Conservation (phyloP, 2,113 vertebrate genomes). For the Labeo rohita region DNA sequence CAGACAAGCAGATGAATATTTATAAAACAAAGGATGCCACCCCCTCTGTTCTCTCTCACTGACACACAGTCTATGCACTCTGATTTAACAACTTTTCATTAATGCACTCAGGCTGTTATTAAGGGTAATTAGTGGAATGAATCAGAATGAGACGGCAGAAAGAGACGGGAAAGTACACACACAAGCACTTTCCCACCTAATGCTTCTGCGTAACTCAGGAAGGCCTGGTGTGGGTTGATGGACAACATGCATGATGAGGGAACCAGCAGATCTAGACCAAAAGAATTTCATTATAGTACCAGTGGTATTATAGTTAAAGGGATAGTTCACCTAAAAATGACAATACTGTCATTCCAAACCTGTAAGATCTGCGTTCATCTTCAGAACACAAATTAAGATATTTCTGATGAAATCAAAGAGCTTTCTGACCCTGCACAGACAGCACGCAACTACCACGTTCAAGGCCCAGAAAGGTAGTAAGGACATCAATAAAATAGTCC, state of each 20-base stretch:
- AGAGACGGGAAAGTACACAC: constrained; percentile 33
- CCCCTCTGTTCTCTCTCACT: constrained; percentile 33
- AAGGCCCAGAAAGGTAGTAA: too few species aligned
- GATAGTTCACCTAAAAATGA: too few species aligned
- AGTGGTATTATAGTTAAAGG: not conserved
- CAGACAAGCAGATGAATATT: constrained; percentile 50
- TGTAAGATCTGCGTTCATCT: too few species aligned
- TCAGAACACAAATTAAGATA: too few species aligned
- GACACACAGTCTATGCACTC: constrained; percentile 7
- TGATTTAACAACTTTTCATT: constrained; percentile 47
- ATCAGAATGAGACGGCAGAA: constrained; percentile 54
- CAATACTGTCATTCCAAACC: too few species aligned
- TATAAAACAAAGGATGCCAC: constrained; percentile 23
- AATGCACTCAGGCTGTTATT: constrained; percentile 62
- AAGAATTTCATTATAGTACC: not conserved
- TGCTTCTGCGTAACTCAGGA: not conserved
- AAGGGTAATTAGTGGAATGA: constrained; percentile 63
- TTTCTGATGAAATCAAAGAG: too few species aligned
- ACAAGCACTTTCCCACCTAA: not conserved
- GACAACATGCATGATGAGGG: constrained; percentile 26
- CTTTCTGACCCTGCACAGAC: too few species aligned
- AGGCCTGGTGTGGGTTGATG: constrained; percentile 17
- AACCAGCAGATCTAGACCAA: not conserved
- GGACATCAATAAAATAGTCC: too few species aligned
- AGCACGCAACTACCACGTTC: too few species aligned